Evolutionary conservation across 2,113 vertebrate species (phyloP), one percentile per base, ranked within the genome.

Genomic region (Brienomyrus longianalis): DNA sequence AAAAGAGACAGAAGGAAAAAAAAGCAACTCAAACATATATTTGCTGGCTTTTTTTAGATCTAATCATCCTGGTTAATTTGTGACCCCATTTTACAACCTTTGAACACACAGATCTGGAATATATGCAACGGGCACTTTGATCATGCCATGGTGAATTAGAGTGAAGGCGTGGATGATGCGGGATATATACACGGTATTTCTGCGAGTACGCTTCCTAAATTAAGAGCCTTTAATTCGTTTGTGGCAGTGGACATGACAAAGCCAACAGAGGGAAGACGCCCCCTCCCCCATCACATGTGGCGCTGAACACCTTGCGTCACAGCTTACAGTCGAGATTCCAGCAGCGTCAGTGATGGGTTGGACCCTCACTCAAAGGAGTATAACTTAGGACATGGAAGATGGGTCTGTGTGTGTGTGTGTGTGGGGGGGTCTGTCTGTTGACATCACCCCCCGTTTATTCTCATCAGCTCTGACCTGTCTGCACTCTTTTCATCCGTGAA

Each of bases 391-490:
- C 74, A 35, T 39, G 35, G 43, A 83, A 35, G 80, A 83, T 4
- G 80, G 35, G 43, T 66, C 2, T 66, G 2, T 27, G 62, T 66
- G 59, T 27, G 23, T 66, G 59, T 66, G 56, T 5, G 21, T 21
- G 6, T 2, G 77, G 6, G 13, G 35, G 80, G 43, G 80, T 84
- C 80, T 8, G 80, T 84, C 45, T 84, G 80, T 48, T 83, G 43
- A 83, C 80, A 83, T 48, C 43, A 43, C 83, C 39, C 83, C 45
- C 83, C 43, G 83, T 84, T 84, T 84, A 84, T 84, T 8, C 83
- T 84, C 83, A 84, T 84, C 83, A 45, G 45, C 83, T 84, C 83
- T 84, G 83, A 84, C 83, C 83, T 84, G 83, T 84, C 83, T 84
- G 50, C 85, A 87, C 85, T 87, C 85, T 54, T 56, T 56, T 87